Conservation (phyloP, 2,888 invertebrate species). For the Barypeithes pellucidus region DNA sequence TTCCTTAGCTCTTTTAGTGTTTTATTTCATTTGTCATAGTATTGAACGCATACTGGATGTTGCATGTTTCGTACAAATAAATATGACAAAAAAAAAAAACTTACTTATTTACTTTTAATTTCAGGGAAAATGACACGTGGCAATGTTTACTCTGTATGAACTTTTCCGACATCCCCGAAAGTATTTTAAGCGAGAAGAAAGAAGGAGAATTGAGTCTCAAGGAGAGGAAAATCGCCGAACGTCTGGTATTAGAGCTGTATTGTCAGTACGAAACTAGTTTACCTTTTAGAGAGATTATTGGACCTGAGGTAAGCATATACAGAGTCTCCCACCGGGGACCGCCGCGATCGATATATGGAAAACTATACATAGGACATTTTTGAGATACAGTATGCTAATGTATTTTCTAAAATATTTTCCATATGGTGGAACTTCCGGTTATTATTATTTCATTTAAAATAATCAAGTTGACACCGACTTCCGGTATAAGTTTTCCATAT, state of each 20-base stretch:
- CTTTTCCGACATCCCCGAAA: constrained; percentile 78
- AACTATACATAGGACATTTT: no score
- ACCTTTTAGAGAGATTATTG: constrained; percentile 90
- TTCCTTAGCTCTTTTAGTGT: background rate
- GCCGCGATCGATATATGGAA: no score
- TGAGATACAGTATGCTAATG: no score
- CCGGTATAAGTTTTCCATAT: no score
- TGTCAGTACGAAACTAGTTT: constrained; percentile 93
- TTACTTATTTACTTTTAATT: constrained; percentile 29
- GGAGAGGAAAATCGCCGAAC: constrained; percentile 83
- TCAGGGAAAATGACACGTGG: constrained; percentile 85
- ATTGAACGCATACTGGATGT: constrained; percentile 7
- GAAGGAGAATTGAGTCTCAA: constrained; percentile 74
- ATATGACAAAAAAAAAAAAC: background rate
- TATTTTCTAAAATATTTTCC: no score
- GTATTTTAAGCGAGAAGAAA: constrained; percentile 70
- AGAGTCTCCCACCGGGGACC: background rate
- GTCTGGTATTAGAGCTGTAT: constrained; percentile 91
- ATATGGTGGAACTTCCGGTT: no score
- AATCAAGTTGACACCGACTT: no score
- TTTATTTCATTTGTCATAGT: background rate
- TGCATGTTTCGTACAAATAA: constrained; percentile 27
- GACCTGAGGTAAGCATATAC: constrained; percentile 76
- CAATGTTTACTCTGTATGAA: constrained; percentile 92
- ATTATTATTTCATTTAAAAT: no score